phyloP scores from a whole-genome alignment of 2,113 vertebrate genomes.

The Takifugu flavidus region DNA sequence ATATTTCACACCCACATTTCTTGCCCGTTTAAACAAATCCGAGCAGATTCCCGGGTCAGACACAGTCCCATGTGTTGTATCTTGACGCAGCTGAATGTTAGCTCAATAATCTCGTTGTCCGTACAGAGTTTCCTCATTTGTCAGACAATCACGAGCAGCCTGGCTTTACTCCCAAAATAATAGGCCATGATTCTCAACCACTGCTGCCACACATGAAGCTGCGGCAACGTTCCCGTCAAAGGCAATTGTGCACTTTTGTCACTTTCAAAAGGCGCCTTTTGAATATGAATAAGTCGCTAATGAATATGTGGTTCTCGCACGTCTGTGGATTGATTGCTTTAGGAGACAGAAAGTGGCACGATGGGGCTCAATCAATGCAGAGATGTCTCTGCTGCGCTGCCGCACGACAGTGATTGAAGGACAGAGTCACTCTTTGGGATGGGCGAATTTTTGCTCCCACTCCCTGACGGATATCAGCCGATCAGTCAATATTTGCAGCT shows the following conservation, averaged over 20 bases:
- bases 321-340: constrained; percentile 64
- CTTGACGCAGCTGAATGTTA: constrained; percentile 23
- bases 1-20: constrained; percentile 22
- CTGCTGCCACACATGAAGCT: constrained; percentile 39
- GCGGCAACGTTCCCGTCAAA: constrained; percentile 50
- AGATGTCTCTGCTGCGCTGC: constrained; percentile 39
- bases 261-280: constrained; percentile 50
- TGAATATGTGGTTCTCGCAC: constrained; percentile 64
- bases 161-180: constrained; percentile 39
- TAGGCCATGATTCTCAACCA: constrained; percentile 50
- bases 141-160: constrained; percentile 34
- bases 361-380: constrained; percentile 54
- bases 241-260: constrained; percentile 47
- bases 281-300: constrained; percentile 66
- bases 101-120: constrained; percentile 15
- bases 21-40: no score
- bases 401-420: constrained; percentile 68
- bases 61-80: constrained; percentile 1
- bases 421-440: constrained; percentile 49
- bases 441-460: constrained; percentile 50
- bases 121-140: constrained; percentile 14
- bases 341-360: constrained; percentile 47
- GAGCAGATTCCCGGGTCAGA: no score
- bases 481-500: constrained; percentile 75
- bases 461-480: constrained; percentile 65